Evolutionary conservation across 2,888 invertebrate genomes (phyloP), one percentile per base, ranked within the genome.

Genomic region (Melikaiella ostensackeni): DNA sequence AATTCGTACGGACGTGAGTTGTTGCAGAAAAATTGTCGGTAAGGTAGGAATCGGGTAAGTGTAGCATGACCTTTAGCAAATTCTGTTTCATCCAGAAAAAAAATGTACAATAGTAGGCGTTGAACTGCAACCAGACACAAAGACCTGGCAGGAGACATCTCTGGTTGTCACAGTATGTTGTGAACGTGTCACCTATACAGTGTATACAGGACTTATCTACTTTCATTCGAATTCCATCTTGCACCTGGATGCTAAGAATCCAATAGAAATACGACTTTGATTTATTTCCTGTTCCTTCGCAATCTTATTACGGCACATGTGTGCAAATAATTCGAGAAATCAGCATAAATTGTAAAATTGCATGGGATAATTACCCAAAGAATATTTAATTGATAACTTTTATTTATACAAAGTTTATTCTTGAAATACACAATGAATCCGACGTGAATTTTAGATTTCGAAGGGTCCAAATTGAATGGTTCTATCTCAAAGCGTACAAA

Each of bases 91-190:
- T 7, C 3, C 4, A 27, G 6, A 46, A 46, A 42, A 24, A 24
- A 13, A 42, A 2, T 19, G 7, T 16, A 46, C 27, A 66, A 27
- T 46, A 46, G 66, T 46, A 66, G 66, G 66, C 66, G 66, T 66
- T 5, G 4, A 42, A 64, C 16, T 64, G 64, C 19, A 64, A 16
- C 24, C 42, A n/a, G 64, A 64, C 64, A 66, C 66, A 66, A 66
- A 66, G 66, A 30, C 24, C 5, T 66, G 66, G 46, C 30, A 19
- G 46, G 66, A 30, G 66, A 46, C 66, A 66, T 66, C 66, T 66
- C 66, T 30, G 46, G 27, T 27, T 66, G 66, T 46, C 27, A 27
- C 66, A 21, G 16, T 66, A 42, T 30, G 66, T 46, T 46, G 46
- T 46, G 66, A 46, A 66, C n/a, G 66, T 46, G 66, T 19, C 9